Percentiles rank a stretch among this genome's conserved stretches.
Conservation (phyloP, 1,140 invertebrate species). For the Aphis gossypii region DNA sequence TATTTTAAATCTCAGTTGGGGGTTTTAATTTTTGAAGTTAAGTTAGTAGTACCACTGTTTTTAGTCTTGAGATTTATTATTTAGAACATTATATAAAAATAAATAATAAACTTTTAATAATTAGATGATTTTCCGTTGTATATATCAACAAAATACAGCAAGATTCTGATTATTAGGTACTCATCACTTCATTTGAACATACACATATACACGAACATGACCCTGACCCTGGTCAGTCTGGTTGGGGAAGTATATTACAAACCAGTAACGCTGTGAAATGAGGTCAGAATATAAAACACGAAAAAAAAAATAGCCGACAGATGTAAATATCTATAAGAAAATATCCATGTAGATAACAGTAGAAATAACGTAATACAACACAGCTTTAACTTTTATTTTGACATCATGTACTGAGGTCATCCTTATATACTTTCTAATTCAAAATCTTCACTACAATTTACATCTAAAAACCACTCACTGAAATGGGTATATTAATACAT, state of each 20-base stretch:
- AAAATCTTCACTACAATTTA: not conserved
- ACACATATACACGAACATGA: slow-evolving; percentile 1
- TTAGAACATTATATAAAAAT: not conserved
- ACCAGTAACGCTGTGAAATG: slow-evolving; percentile 41
- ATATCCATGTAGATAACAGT: not conserved
- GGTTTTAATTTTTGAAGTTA: not conserved
- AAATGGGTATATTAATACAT: not conserved
- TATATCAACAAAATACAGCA: not conserved
- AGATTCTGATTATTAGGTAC: slow-evolving; percentile 28
- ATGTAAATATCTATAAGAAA: not conserved
- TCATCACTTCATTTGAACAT: slow-evolving; percentile 38
- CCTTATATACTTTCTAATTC: slow-evolving; percentile 44
- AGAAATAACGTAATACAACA: slow-evolving; percentile 21
- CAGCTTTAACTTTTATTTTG: slow-evolving; percentile 44
- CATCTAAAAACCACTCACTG: slow-evolving; percentile 16
- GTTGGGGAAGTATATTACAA: slow-evolving; percentile 24
- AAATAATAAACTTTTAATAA: not conserved
- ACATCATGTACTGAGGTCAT: slow-evolving; percentile 12
- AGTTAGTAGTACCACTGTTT: not conserved
- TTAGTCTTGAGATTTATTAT: not conserved
- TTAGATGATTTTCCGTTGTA: not conserved
- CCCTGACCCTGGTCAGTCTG: slow-evolving; percentile 48
- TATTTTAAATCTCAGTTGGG: not conserved
- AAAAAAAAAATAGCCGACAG: slow-evolving; percentile 32
- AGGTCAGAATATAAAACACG: slow-evolving; percentile 44